Percentiles rank a stretch among this genome's conserved stretches.
Conservation (phyloP, 1,140 invertebrate species). For the Dinoponera quadriceps region DNA sequence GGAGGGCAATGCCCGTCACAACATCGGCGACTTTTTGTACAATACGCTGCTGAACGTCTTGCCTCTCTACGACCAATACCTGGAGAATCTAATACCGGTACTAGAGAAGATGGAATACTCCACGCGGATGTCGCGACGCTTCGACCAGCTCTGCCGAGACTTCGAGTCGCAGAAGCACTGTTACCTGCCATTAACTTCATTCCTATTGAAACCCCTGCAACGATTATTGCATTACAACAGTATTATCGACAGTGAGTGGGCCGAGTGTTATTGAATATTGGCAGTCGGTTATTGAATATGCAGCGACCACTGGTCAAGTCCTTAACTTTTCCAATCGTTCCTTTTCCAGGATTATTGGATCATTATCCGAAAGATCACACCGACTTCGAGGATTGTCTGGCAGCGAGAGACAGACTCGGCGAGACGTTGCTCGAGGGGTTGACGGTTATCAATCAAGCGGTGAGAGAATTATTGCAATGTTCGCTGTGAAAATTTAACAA, state of each 20-base stretch:
- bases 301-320: constrained; percentile 72
- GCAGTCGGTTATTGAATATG: not conserved
- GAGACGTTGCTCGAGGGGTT: constrained; percentile 83
- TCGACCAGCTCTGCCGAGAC: constrained; percentile 93
- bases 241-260: constrained; percentile 92
- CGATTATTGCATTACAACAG: constrained; percentile 94
- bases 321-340: constrained; percentile 21
- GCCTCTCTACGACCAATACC: constrained; percentile 92
- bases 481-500: not conserved
- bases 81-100: constrained; percentile 91
- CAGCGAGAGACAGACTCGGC: constrained; percentile 88
- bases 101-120: constrained; percentile 91
- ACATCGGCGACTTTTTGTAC: constrained; percentile 88
- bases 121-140: constrained; percentile 90
- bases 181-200: constrained; percentile 94
- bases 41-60: constrained; percentile 84
- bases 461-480: constrained; percentile 67
- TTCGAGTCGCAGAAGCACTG: constrained; percentile 95
- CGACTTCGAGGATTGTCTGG: constrained; percentile 91
- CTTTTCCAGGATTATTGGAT: constrained; percentile 88
- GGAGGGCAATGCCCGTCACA: constrained; percentile 86
- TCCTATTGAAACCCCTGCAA: constrained; percentile 96
- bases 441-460: constrained; percentile 82
- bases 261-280: not conserved
- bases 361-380: constrained; percentile 92